Evolutionary conservation across 2,888 invertebrate species (phyloP).

Genomic region (Steromphala cineraria): DNA sequence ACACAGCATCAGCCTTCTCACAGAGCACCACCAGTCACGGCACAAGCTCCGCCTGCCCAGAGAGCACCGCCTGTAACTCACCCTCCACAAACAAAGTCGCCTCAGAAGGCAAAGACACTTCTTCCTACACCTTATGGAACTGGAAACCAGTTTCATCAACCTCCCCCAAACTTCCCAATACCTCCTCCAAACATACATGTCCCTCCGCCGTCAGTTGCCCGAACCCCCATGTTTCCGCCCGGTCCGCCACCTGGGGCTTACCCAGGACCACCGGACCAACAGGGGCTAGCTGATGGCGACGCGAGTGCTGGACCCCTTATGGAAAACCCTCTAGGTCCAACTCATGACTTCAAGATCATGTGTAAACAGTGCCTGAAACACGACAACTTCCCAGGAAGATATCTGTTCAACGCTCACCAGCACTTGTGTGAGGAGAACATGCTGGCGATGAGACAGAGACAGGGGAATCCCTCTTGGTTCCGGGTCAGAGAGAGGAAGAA

Average conservation of each 20-base stretch:
- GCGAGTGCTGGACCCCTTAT: constrained; percentile 5
- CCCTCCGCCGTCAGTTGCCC: neutral
- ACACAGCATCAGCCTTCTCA: neutral
- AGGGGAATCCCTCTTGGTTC: constrained; percentile 42
- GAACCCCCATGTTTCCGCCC: constrained; percentile 10
- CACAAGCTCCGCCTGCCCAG: neutral
- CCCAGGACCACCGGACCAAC: neutral
- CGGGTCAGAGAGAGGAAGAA: constrained; percentile 63
- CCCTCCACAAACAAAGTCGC: neutral
- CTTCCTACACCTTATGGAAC: neutral
- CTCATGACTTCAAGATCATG: constrained; percentile 49
- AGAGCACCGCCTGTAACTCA: neutral
- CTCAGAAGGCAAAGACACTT: neutral
- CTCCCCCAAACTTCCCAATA: neutral
- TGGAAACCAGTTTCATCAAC: neutral
- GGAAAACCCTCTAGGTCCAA: constrained; percentile 46
- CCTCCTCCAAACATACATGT: neutral
- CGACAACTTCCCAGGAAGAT: constrained; percentile 39
- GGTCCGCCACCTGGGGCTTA: neutral
- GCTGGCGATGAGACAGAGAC: constrained; percentile 47
- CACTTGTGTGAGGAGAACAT: constrained; percentile 66
- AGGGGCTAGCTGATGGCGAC: neutral
- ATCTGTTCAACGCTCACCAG: constrained; percentile 33
- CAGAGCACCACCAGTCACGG: neutral
- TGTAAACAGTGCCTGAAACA: constrained; percentile 53